phyloP scores from a whole-genome alignment of 2,888 invertebrate species.

The Abrostola tripartita region DNA sequence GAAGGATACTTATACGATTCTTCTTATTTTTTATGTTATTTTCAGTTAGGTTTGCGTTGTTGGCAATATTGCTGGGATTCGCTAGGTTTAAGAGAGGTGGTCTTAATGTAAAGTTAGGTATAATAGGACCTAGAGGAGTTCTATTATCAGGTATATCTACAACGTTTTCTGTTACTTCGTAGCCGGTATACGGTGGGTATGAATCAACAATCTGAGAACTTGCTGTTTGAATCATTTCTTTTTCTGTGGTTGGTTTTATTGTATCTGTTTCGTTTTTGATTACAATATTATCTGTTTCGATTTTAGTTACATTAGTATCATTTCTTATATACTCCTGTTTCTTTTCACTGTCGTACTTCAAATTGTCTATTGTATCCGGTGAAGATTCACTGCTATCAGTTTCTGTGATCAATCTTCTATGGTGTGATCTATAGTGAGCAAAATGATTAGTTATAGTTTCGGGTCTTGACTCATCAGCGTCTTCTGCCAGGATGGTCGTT shows the following conservation, averaged over 20 bases:
- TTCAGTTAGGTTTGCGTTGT: slow-evolving; percentile 14
- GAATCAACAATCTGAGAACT: slow-evolving; percentile 27
- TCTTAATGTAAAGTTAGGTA: slow-evolving; percentile 58
- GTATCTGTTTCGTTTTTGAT: slow-evolving; percentile 16
- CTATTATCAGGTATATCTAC: slow-evolving; percentile 72
- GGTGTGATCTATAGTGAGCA: background rate
- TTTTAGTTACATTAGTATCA: too few relatives aligned
- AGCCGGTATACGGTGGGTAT: slow-evolving; percentile 43
- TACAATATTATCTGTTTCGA: background rate
- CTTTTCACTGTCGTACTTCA: too few relatives aligned
- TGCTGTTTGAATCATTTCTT: slow-evolving; percentile 24
- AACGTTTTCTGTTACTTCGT: slow-evolving; percentile 76
- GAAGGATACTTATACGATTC: slow-evolving; percentile 57
- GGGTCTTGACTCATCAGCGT: slow-evolving; percentile 2
- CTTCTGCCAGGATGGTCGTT: slow-evolving; percentile 16
- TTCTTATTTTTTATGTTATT: slow-evolving; percentile 35
- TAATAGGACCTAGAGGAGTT: slow-evolving; percentile 59
- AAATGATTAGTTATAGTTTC: background rate
- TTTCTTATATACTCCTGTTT: too few relatives aligned
- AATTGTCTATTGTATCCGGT: background rate
- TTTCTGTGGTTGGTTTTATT: slow-evolving; percentile 9
- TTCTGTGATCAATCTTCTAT: slow-evolving; percentile 18
- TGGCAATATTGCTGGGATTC: slow-evolving; percentile 27
- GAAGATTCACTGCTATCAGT: slow-evolving; percentile 3
- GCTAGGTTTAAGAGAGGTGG: slow-evolving; percentile 39